phyloP scores from a whole-genome alignment of 2,113 vertebrate species.

The Cranoglanis bouderius region DNA sequence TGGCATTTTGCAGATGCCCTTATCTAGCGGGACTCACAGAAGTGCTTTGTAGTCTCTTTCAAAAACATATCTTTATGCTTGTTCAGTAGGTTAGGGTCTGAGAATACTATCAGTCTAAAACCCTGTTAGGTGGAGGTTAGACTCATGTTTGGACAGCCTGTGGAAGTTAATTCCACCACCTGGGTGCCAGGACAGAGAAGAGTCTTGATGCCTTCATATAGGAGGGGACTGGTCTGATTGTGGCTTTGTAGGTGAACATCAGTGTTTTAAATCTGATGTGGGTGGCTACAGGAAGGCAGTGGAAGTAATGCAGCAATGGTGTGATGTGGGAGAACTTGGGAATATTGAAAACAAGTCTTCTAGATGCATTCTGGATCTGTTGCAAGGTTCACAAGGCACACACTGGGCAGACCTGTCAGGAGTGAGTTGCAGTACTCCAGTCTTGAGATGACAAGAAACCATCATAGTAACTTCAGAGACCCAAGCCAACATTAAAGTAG shows the following conservation, averaged over 20 bases:
- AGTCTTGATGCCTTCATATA: neutral
- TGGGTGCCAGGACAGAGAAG: neutral
- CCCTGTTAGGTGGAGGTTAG: neutral
- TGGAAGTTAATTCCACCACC: neutral
- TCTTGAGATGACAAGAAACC: neutral
- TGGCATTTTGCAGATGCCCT: too few relatives aligned
- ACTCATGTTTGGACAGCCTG: neutral
- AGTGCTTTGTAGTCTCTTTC: too few relatives aligned
- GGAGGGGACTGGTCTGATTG: neutral
- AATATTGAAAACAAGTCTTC: neutral
- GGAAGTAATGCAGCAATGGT: neutral
- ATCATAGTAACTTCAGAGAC: neutral
- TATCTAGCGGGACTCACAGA: too few relatives aligned
- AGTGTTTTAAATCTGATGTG: slow-evolving; percentile 14
- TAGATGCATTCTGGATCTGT: neutral
- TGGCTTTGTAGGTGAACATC: slow-evolving; percentile 3
- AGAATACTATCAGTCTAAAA: too few relatives aligned
- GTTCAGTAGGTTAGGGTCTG: neutral
- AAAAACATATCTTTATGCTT: neutral
- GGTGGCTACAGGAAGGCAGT: neutral
- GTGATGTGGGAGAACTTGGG: neutral
- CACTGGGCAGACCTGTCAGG: neutral
- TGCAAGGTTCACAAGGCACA: neutral
- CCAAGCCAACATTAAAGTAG: too few relatives aligned
- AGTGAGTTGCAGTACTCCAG: neutral